Percentiles rank a stretch among this genome's conserved stretches.
Evolutionary conservation across 2,797 vertebrate species (phyloP).

Genomic region (Rachycentron canadum): DNA sequence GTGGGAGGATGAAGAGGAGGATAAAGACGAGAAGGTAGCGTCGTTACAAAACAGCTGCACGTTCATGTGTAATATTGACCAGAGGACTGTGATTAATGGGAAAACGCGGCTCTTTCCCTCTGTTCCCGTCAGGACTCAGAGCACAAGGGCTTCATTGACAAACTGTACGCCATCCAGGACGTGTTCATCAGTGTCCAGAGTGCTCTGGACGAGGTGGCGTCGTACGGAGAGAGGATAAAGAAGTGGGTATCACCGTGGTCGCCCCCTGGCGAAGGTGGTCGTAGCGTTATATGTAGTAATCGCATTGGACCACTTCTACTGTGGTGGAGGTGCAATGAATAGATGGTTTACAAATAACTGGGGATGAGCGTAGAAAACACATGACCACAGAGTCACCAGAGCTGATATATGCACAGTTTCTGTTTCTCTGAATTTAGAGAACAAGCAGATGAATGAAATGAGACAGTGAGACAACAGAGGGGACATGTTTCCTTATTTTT

Average conservation of each 20-base stretch:
- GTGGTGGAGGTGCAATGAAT: too few relatives aligned
- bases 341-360: too few relatives aligned
- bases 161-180: constrained; percentile 95
- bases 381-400: too few relatives aligned
- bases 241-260: constrained; percentile 86
- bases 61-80: accelerated
- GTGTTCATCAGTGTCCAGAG: constrained; percentile 94
- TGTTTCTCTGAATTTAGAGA: too few relatives aligned
- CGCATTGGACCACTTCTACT: too few relatives aligned
- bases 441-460: too few relatives aligned
- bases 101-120: background rate
- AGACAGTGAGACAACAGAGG: too few relatives aligned
- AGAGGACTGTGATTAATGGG: accelerated
- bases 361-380: too few relatives aligned
- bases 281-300: too few relatives aligned
- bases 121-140: constrained; percentile 87
- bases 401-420: too few relatives aligned
- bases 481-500: too few relatives aligned
- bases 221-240: constrained; percentile 93
- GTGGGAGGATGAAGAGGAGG: constrained; percentile 93
- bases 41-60: constrained; percentile 29
- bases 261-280: too few relatives aligned
- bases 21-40: constrained; percentile 96
- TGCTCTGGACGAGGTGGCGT: constrained; percentile 92
- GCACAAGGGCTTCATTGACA: constrained; percentile 93